Evolutionary conservation across 2,113 vertebrate species (phyloP), one percentile per base, ranked within the genome.

Genomic region (Saimiri boliviensis): DNA sequence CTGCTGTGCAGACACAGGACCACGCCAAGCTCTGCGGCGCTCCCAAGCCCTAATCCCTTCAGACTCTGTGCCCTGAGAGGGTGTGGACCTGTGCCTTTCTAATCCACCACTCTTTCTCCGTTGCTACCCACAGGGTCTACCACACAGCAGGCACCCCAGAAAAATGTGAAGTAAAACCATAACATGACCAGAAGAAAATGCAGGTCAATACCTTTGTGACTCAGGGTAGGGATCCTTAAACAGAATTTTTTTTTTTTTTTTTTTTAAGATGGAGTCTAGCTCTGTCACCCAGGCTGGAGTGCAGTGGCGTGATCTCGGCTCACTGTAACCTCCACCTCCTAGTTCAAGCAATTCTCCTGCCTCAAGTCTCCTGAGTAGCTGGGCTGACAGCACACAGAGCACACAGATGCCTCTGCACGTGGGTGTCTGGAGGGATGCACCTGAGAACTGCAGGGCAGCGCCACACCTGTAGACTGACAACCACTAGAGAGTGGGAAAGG

Each of bases 401-500:
- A 40, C 52, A 21, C 14, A 0, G 2, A 49, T 2, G 7, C 16
- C 58, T 42, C 32, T 23, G 6, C 52, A 32, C 1, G 1, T 42
- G 10, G 21, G 52, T 49, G 19, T 32, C 1, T 30, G 21, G 58
- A 77, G 40, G 49, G 30, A 12, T 3, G 81, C 13, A 17, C 49
- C 30, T 0, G 10, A 77, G 60, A n/a, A 82, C 54, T 42, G n/a
- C 35, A 5, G 25, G 49, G 16, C 3, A 27, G 8, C 40, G 74
- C 86, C 47, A 83, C 20, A 14, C 30, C 37, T 13, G 54, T 11
- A 71, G 81, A 21, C 1, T 0, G 32, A 47, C 35, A 56, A 25
- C 23, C 21, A 2, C 3, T 5, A 16, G 2, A 11, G 25, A 40
- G 25, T 3, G 0, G 52, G 37, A 81, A 32, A n/a, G 0, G 32